Conservation (phyloP, 2,797 vertebrate genomes). For the Todus mexicanus region DNA sequence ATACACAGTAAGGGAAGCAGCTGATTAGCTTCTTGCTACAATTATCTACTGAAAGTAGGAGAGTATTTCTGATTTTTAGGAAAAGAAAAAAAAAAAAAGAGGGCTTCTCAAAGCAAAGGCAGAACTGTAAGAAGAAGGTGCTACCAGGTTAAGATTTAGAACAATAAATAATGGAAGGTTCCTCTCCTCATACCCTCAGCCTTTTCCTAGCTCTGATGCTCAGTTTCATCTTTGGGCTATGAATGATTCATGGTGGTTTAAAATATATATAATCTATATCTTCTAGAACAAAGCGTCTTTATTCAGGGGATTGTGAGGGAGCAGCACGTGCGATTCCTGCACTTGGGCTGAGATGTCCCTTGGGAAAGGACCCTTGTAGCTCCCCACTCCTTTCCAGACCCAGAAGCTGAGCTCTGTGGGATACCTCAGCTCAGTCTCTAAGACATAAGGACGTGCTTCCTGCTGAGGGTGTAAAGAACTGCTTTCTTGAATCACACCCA, state of each 20-base stretch:
- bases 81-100: too few relatives aligned
- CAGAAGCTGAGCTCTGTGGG: slow-evolving; percentile 19
- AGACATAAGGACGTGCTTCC: not conserved
- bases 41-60: not conserved
- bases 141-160: slow-evolving; percentile 14
- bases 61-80: not conserved
- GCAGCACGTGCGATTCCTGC: not conserved
- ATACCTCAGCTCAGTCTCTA: not conserved
- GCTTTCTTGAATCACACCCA: not conserved
- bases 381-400: slow-evolving; percentile 56
- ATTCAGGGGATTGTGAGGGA: slow-evolving; percentile 26
- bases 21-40: not conserved
- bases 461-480: not conserved
- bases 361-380: slow-evolving; percentile 11
- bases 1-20: not conserved
- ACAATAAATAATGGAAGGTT: slow-evolving; percentile 49
- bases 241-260: slow-evolving; percentile 72
- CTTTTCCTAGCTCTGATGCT: slow-evolving; percentile 29
- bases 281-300: slow-evolving; percentile 64
- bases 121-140: not conserved
- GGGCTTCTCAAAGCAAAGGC: not conserved
- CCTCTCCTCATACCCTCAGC: not conserved
- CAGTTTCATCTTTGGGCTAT: slow-evolving; percentile 60
- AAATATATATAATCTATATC: slow-evolving; percentile 68
- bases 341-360: slow-evolving; percentile 10